phyloP scores from a whole-genome alignment of 2,113 vertebrate genomes.

The Erythrolamprus reginae region DNA sequence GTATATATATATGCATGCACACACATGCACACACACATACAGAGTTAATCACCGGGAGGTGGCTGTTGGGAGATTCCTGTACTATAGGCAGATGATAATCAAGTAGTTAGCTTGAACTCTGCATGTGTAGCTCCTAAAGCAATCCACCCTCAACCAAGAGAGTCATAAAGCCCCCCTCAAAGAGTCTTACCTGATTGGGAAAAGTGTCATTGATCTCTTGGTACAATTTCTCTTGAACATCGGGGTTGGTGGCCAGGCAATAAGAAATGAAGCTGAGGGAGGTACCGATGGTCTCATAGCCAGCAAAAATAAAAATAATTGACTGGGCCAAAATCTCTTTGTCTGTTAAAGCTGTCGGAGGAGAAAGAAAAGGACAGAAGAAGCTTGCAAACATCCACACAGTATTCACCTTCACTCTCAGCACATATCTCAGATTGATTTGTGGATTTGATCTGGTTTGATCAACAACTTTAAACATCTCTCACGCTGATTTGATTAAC shows the following conservation, averaged over 20 bases:
- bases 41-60: no score
- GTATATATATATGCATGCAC: no score
- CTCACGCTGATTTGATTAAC: no score
- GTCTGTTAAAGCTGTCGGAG: constrained; percentile 69
- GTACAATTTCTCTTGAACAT: constrained; percentile 68
- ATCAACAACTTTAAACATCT: no score
- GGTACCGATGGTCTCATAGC: constrained; percentile 76
- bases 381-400: not conserved
- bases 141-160: not conserved
- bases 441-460: no score
- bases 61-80: no score
- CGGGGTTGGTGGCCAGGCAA: constrained; percentile 70
- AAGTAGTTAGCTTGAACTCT: not conserved
- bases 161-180: not conserved
- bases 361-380: not conserved
- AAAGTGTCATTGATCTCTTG: constrained; percentile 71
- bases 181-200: constrained; percentile 63
- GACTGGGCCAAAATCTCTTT: constrained; percentile 74
- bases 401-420: no score
- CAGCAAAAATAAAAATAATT: constrained; percentile 77
- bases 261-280: constrained; percentile 66
- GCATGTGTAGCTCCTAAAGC: not conserved
- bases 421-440: no score
- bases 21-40: no score
- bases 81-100: not conserved